These are phyloP conservation scores for Pseudorasbora parva DNA, from an alignment of 2,113 vertebrate genomes.

Conservation along the genomic window DNA sequence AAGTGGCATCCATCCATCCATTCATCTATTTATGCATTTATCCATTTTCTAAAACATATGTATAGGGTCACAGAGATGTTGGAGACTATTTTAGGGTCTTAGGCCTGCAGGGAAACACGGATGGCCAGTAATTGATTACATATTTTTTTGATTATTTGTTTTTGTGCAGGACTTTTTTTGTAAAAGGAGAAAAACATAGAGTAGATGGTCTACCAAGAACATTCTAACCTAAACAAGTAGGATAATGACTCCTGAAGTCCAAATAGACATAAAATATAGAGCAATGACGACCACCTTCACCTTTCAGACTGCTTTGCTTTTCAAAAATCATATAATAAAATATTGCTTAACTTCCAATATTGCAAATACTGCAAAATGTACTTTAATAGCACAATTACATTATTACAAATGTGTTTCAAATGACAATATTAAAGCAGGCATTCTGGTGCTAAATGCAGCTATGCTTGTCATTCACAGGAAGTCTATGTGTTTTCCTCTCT, in stretches of 20 bases:
- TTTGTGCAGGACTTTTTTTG: not conserved
- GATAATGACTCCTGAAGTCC: not conserved
- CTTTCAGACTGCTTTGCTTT: not conserved
- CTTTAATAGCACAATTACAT: not conserved
- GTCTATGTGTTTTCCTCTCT: slow-evolving; percentile 20
- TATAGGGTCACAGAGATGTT: not conserved
- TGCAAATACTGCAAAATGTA: not conserved
- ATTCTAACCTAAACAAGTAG: not conserved
- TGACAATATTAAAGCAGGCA: not conserved
- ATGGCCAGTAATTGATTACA: no score
- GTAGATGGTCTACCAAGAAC: not conserved
- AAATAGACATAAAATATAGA: not conserved
- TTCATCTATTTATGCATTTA: not conserved
- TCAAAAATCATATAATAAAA: not conserved
- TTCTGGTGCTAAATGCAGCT: not conserved
- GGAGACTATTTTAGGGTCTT: not conserved
- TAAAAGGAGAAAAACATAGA: not conserved
- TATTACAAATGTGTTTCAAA: no score
- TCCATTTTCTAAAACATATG: not conserved
- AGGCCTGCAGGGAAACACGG: no score
- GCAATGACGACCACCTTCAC: not conserved
- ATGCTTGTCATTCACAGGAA: slow-evolving; percentile 1
- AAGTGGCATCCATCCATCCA: not conserved
- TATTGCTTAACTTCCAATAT: not conserved
- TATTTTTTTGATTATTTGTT: not conserved